Base-by-base conservation (phyloP, 1,140 invertebrate genomes). In the Cotesia chilonis region DNA sequence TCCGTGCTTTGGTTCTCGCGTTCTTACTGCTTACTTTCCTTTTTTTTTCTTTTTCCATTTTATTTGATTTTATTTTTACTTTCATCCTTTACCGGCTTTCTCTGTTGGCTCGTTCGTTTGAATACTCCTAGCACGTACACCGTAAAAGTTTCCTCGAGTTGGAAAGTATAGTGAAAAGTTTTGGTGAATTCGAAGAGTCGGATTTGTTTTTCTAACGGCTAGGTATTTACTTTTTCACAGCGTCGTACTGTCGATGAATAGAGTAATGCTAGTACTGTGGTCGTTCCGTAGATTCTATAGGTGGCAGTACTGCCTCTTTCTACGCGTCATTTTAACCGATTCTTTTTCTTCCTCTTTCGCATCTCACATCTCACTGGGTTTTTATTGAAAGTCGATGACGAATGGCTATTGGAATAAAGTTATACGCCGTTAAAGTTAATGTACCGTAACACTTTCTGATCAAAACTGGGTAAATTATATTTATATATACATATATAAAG, bases 391-490 rank as follows among this genome's bases (percentile, higher is more conserved):
- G 69, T 68, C 73, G 73, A 80, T 83, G 83, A 85, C 79, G 80
- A 84, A 85, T 84, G 83, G 81, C 80, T 80, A 84, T 82, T 75
- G 80, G 78, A 83, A 84, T 82, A 85, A 83, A 85, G 82, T 83
- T 82, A 84, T 83, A 77, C 78, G 81, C 73, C 75, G 77, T 73
- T 75, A 76, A 73, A 76, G 81, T 75, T 85, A 85, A 84, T 83
- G 84, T 84, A 82, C 80, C 83, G 81, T 84, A 84, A 84, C 79
- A 75, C 76, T 80, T 81, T 70, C 61, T 63, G 35, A 73, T 37
- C 73, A 79, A 82, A 81, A 77, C 77, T 80, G 76, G 79, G 76
- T 80, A 75, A 81, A 83, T 78, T 81, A 79, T 78, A 82, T 84
- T 17, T 36, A 9, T n/a, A 28, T 7, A 47, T 47, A 47, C 10